Evolutionary conservation across 2,113 vertebrate species (phyloP).

Genomic region (Chiloscyllium plagiosum): DNA sequence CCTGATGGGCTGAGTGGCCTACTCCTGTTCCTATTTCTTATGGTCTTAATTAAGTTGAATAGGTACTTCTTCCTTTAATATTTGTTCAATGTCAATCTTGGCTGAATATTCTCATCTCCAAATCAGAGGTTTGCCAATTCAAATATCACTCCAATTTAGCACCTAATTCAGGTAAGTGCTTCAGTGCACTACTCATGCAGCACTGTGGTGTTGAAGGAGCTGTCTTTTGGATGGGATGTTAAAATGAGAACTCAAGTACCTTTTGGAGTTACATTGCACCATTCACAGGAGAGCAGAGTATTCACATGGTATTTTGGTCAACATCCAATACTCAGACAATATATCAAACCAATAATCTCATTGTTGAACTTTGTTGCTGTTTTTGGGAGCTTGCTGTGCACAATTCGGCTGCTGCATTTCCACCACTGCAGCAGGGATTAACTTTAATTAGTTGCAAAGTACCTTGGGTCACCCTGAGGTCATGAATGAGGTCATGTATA

Average conservation of each 20-base stretch:
- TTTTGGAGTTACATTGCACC: not conserved
- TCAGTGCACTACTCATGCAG: not conserved
- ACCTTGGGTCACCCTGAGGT: not conserved
- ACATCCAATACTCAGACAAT: not conserved
- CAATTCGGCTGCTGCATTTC: not conserved
- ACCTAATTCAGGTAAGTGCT: not conserved
- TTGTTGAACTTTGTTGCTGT: not conserved
- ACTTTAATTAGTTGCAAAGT: not conserved
- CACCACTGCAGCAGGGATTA: not conserved
- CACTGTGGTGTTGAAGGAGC: not conserved
- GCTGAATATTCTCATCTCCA: not conserved
- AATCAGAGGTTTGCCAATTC: not conserved
- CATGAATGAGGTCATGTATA: not conserved
- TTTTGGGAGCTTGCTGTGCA: not conserved
- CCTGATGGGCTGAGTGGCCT: too few relatives aligned
- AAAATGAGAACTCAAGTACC: not conserved
- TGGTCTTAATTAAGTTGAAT: not conserved
- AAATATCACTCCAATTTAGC: not conserved
- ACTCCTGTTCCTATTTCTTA: too few relatives aligned
- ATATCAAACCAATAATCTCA: not conserved
- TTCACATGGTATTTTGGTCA: not conserved
- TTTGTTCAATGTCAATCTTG: not conserved
- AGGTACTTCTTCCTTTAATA: not conserved
- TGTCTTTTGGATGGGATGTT: not conserved
- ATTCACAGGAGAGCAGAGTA: not conserved